Conservation (phyloP, 2,113 vertebrate genomes). For the Gymnarchus niloticus region DNA sequence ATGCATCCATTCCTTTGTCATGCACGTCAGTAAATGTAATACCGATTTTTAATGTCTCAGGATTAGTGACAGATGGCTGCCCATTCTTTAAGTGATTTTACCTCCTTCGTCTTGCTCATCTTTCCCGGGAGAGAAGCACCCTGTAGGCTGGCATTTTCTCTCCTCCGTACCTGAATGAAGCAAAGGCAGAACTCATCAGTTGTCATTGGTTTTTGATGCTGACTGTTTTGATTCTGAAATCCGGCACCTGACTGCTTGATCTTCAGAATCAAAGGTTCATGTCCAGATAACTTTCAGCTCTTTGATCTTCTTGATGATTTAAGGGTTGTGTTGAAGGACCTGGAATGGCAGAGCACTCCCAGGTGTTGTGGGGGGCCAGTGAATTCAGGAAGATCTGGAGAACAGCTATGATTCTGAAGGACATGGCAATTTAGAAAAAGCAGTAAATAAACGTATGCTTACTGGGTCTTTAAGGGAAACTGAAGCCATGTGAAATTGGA, state of each 20-base stretch:
- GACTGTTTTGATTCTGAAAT: neutral
- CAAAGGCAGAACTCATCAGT: too few species aligned
- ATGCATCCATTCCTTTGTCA: neutral
- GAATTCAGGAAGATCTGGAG: neutral
- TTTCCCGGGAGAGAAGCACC: conserved; percentile 6
- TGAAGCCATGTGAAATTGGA: conserved; percentile 27
- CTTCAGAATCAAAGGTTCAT: neutral
- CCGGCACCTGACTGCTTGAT: neutral
- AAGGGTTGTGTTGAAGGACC: neutral
- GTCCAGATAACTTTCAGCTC: neutral
- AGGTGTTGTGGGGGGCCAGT: neutral
- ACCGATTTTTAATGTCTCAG: conserved; percentile 23
- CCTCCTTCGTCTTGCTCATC: conserved; percentile 17
- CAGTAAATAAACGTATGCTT: conserved; percentile 40
- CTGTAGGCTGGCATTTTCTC: conserved; percentile 2
- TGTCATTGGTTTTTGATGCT: neutral
- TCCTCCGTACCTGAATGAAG: neutral
- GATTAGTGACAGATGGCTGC: conserved; percentile 20
- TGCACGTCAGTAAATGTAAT: conserved; percentile 5
- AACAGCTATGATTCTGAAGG: conserved; percentile 14
- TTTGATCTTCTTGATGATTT: neutral
- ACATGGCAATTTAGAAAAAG: conserved; percentile 21
- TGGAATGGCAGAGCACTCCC: neutral
- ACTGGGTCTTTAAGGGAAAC: conserved; percentile 31
- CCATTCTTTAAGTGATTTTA: conserved; percentile 14